A percentile compares a stretch with the other conserved stretches of the same genome.
phyloP scores from a whole-genome alignment of 2,888 invertebrate species.

The Tinea trinotella region DNA sequence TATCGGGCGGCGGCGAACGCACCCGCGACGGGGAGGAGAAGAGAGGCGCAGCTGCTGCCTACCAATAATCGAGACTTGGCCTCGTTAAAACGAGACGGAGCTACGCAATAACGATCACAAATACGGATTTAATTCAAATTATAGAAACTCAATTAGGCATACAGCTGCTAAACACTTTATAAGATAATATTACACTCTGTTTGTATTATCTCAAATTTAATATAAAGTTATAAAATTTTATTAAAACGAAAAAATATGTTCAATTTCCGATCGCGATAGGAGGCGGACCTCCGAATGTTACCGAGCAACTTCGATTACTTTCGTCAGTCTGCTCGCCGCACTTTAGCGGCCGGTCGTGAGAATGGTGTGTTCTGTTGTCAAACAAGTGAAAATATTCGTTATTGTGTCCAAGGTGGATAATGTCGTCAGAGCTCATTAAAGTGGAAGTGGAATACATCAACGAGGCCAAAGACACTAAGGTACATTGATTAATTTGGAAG shows the following conservation, averaged over 20 bases:
- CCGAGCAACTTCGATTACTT: slow-evolving; percentile 48
- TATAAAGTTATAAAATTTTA: neutral
- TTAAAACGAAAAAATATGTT: slow-evolving; percentile 35
- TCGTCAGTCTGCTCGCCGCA: slow-evolving; percentile 67
- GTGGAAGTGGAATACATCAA: slow-evolving; percentile 64
- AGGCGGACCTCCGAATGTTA: slow-evolving; percentile 65
- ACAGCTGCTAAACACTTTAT: neutral
- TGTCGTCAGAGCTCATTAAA: slow-evolving; percentile 68
- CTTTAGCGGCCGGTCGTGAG: slow-evolving; percentile 70
- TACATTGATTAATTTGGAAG: slow-evolving; percentile 32
- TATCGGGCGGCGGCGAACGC: slow-evolving; percentile 68
- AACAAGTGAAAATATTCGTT: slow-evolving; percentile 63
- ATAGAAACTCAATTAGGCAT: neutral
- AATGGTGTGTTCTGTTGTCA: slow-evolving; percentile 61
- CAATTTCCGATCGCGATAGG: slow-evolving; percentile 59
- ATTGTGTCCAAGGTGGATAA: slow-evolving; percentile 61
- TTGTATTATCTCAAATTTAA: slow-evolving; percentile 14
- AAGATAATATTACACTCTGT: neutral
- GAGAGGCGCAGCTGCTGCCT: slow-evolving; percentile 74
- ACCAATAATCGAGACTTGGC: slow-evolving; percentile 72
- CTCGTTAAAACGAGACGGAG: slow-evolving; percentile 51
- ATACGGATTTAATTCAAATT: neutral
- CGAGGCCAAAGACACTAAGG: slow-evolving; percentile 64
- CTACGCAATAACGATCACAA: slow-evolving; percentile 27
- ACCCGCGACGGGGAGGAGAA: slow-evolving; percentile 69